Conservation (phyloP, 2,113 vertebrate species). For the Zosterops borbonicus region DNA sequence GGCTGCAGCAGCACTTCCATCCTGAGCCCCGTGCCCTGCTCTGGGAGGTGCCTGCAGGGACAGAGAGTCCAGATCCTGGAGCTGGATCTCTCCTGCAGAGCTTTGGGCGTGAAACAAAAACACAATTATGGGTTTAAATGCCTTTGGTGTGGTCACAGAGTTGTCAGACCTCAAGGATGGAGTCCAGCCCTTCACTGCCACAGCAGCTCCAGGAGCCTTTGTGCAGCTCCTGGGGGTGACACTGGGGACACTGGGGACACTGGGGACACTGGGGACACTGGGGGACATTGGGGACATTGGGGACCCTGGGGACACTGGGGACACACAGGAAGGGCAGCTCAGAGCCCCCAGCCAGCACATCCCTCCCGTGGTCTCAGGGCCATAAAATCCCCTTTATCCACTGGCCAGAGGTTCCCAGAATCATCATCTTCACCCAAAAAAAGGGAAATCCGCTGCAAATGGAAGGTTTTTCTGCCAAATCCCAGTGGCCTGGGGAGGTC, state of each 20-base stretch:
- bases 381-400: fast-evolving
- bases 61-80: not conserved
- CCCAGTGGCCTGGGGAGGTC: not conserved
- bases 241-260: not conserved
- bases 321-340: not conserved
- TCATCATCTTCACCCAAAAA: not conserved
- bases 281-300: too few relatives aligned
- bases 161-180: fast-evolving
- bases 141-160: not conserved
- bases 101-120: not conserved
- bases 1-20: not conserved
- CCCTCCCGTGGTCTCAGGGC: not conserved
- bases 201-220: not conserved
- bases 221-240: not conserved
- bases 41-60: not conserved
- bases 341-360: not conserved
- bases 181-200: not conserved
- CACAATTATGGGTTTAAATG: fast-evolving
- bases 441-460: not conserved
- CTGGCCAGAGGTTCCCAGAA: not conserved
- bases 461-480: not conserved
- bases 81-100: not conserved
- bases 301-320: too few relatives aligned
- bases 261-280: not conserved
- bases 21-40: not conserved